These are phyloP conservation scores for Brevipalpus yothersi DNA, from an alignment of 1,140 invertebrate species.

Conservation along the genomic window DNA sequence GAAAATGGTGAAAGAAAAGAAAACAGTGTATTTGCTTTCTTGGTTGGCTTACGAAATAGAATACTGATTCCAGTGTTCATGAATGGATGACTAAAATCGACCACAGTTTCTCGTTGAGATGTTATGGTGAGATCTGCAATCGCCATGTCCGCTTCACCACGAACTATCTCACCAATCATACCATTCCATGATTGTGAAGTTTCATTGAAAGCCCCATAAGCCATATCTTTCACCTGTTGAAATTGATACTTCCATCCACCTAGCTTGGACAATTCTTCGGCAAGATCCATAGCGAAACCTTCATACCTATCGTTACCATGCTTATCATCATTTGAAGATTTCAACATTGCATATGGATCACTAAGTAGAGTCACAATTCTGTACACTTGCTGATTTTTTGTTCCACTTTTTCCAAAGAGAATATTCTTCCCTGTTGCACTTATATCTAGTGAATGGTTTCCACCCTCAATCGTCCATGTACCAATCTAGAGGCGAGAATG, in stretches of 20 bases:
- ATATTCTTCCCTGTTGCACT: no score
- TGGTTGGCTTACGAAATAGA: slow-evolving; percentile 29
- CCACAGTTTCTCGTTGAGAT: slow-evolving; percentile 59
- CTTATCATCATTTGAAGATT: slow-evolving; percentile 21
- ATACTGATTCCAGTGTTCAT: slow-evolving; percentile 56
- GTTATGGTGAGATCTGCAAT: slow-evolving; percentile 83
- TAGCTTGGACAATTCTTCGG: slow-evolving; percentile 35
- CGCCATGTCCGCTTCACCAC: slow-evolving; percentile 48
- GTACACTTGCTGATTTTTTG: slow-evolving; percentile 4
- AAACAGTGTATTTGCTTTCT: slow-evolving; percentile 68
- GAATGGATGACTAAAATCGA: slow-evolving; percentile 85
- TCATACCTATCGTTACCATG: slow-evolving; percentile 59
- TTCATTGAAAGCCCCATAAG: slow-evolving; percentile 16
- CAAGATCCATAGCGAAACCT: slow-evolving; percentile 37
- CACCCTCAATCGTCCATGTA: background rate
- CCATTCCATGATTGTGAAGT: slow-evolving; percentile 25
- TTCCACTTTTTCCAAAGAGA: no score
- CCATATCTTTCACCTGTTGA: slow-evolving; percentile 24
- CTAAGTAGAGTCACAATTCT: slow-evolving; percentile 34
- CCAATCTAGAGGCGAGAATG: background rate
- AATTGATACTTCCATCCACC: slow-evolving; percentile 50
- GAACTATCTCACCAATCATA: slow-evolving; percentile 18
- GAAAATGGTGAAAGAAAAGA: slow-evolving; percentile 76
- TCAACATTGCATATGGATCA: slow-evolving; percentile 14
- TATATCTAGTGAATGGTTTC: no score